phyloP scores from a whole-genome alignment of 2,888 invertebrate species.

The Cybosia mesomella region DNA sequence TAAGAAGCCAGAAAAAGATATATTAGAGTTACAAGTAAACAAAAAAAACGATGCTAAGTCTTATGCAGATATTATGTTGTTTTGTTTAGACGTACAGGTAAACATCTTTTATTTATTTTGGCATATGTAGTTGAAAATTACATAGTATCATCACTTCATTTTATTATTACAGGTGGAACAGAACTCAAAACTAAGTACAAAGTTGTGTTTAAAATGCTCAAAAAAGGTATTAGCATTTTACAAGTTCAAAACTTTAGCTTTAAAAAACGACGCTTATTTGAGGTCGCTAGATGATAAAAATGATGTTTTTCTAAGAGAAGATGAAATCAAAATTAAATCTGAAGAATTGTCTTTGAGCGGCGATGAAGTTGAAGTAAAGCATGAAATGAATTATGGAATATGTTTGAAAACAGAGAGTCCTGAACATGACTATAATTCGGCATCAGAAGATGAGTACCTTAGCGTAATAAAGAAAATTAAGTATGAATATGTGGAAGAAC shows the following conservation, averaged over 20 bases:
- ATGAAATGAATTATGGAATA: conserved; percentile 29
- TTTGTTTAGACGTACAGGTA: conserved; percentile 75
- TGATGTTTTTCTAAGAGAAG: conserved; percentile 44
- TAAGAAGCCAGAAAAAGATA: conserved; percentile 57
- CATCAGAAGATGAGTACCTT: conserved; percentile 71
- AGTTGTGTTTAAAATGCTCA: conserved; percentile 72
- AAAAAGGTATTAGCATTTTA: conserved; percentile 67
- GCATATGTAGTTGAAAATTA: not conserved
- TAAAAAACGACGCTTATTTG: conserved; percentile 67
- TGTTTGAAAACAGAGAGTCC: conserved; percentile 32
- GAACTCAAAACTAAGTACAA: conserved; percentile 61
- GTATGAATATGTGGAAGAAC: conserved; percentile 59
- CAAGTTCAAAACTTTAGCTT: conserved; percentile 70
- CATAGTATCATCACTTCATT: conserved; percentile 10
- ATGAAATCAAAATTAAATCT: conserved; percentile 32
- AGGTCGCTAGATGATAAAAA: conserved; percentile 51
- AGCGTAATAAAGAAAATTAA: conserved; percentile 56
- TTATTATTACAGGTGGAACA: conserved; percentile 59
- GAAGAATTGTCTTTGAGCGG: conserved; percentile 19
- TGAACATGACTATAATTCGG: conserved; percentile 47
- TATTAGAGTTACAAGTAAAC: conserved; percentile 53
- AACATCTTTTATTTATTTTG: conserved; percentile 30
- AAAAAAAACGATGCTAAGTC: conserved; percentile 49
- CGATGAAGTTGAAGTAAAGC: conserved; percentile 44
- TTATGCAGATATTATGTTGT: conserved; percentile 63